Conservation (phyloP, 2,113 vertebrate species). For the Sinocyclocheilus maitianheensis region DNA sequence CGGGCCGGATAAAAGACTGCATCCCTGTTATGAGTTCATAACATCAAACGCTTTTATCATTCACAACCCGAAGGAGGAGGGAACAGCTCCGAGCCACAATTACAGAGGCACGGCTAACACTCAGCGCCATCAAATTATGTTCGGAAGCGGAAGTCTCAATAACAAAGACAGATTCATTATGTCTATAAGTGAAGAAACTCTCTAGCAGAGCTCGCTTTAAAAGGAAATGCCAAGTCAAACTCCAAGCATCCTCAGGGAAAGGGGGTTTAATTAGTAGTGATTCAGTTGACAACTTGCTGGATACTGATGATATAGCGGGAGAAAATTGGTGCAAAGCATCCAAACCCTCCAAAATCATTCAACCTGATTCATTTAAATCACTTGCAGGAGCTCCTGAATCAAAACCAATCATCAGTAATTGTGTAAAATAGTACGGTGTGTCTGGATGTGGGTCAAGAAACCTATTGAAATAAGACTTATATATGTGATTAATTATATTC, state of each 20-base stretch:
- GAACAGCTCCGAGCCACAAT: slow-evolving; percentile 57
- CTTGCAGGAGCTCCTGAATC: neutral
- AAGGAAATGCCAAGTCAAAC: neutral
- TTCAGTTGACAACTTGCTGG: neutral
- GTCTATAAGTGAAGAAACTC: neutral
- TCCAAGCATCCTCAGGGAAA: neutral
- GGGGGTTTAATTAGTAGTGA: neutral
- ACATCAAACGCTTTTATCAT: slow-evolving; percentile 51
- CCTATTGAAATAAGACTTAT: neutral
- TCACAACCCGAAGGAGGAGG: slow-evolving; percentile 36
- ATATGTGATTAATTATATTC: neutral
- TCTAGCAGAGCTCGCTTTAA: neutral
- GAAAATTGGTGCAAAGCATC: neutral
- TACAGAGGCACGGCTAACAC: slow-evolving; percentile 46
- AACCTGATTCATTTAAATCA: neutral
- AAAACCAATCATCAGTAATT: neutral
- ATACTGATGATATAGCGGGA: neutral
- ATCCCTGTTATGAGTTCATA: slow-evolving; percentile 51
- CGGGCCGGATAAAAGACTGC: slow-evolving; percentile 28
- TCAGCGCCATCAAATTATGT: slow-evolving; percentile 21
- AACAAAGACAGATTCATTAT: slow-evolving; percentile 51
- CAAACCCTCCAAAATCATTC: neutral
- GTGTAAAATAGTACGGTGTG: neutral
- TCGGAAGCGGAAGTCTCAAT: slow-evolving; percentile 9
- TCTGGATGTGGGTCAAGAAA: neutral